Evolutionary conservation across 2,113 vertebrate genomes (phyloP), one percentile per base, ranked within the genome.

Genomic region (Trematocara zebra): DNA sequence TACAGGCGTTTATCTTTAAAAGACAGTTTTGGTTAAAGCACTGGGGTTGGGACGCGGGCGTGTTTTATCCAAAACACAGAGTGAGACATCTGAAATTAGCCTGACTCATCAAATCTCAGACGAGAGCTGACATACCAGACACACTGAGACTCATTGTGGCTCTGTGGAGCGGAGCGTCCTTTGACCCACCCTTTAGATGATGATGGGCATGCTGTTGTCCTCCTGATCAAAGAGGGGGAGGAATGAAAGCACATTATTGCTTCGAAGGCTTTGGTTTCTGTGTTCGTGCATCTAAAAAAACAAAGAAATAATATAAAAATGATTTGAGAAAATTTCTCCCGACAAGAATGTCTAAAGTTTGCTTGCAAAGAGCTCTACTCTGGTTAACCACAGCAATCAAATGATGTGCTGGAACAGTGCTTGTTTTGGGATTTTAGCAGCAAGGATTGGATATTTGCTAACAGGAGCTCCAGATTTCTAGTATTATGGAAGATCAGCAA

Each of bases 131-230:
- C 97, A 96, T 96, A 98, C 97, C 97, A 80, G 96, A 87, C 83
- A 97, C 8, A 3, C 96, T 52, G 31, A 98, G 88, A 57, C 78
- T 4, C 92, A 97, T 92, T 80, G 98, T 97, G 79, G 91, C 7
- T 90, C 92, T 96, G 89, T 97, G 98, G 78, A 98, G 90, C 33
- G 97, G 2, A 37, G 87, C 33, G 91, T 97, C 97, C 78, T 82
- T 90, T n/a, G 84, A 0, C 2, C 97, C 98, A 26, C 97, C 97
- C 92, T 98, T 98, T 15, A 98, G 96, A 92, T 98, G 90, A 98
- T 95, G 26, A 98, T 95, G 28, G 97, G 97, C 8, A 98, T 33
- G 18, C 96, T 97, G 93, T 97, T 97, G 90, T 97, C 96, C 87
- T 97, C 97, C 97, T 99, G 93, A 64, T 91, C 83, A 88, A 83